phyloP scores from a whole-genome alignment of 2,888 invertebrate genomes.

The Epiblema foenella region DNA sequence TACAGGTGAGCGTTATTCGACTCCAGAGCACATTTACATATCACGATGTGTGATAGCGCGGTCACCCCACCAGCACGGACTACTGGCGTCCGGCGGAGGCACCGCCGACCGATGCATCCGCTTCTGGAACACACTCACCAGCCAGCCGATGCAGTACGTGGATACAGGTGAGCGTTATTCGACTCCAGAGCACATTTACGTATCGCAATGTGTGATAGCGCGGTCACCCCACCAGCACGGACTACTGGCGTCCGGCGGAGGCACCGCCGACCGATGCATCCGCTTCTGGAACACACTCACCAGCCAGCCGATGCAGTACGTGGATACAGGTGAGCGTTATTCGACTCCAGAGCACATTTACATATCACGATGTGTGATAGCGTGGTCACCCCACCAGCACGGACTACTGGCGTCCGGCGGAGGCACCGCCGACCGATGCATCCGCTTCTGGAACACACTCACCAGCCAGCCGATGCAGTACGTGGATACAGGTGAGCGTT shows the following conservation, averaged over 20 bases:
- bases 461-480: slow-evolving; percentile 99
- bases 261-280: slow-evolving; percentile 98
- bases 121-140: slow-evolving; percentile 99
- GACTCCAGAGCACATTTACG: too few species aligned
- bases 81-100: slow-evolving; percentile 99
- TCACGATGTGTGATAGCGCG: slow-evolving; percentile 93
- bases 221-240: slow-evolving; percentile 99
- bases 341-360: too few species aligned
- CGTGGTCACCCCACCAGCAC: slow-evolving; percentile 99
- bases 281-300: slow-evolving; percentile 99
- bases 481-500: slow-evolving; percentile 93
- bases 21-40: too few species aligned
- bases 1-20: slow-evolving; percentile 86
- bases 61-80: slow-evolving; percentile 99
- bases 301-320: slow-evolving; percentile 98
- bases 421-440: slow-evolving; percentile 99
- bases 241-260: slow-evolving; percentile 97
- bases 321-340: slow-evolving; percentile 91
- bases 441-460: slow-evolving; percentile 99
- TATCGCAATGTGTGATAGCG: slow-evolving; percentile 89
- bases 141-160: slow-evolving; percentile 98
- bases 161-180: slow-evolving; percentile 90
- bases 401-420: slow-evolving; percentile 98
- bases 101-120: slow-evolving; percentile 98
- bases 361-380: slow-evolving; percentile 88